Evolutionary conservation across 1,140 invertebrate species (phyloP).

Genomic region (Parasteatoda tepidariorum): DNA sequence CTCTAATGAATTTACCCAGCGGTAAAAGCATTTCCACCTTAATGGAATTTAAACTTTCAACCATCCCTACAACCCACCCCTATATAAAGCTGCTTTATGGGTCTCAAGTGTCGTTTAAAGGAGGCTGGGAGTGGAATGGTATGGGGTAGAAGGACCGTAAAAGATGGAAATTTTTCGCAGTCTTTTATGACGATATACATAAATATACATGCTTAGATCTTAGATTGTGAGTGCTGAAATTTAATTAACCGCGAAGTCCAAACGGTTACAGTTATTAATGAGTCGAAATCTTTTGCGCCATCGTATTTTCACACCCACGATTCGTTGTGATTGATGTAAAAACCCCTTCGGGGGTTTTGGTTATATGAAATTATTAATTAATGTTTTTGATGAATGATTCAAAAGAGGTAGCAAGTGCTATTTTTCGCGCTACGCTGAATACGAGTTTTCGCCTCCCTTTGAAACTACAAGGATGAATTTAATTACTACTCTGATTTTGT

Average conservation of each 20-base stretch:
- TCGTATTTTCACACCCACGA: conserved; percentile 1
- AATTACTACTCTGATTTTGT: too few relatives aligned
- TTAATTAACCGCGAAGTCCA: conserved; percentile 57
- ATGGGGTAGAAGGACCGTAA: not conserved
- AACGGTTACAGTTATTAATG: conserved; percentile 53
- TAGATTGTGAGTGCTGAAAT: not conserved
- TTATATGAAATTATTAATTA: conserved; percentile 5
- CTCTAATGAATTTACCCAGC: conserved; percentile 47
- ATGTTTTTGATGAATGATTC: not conserved
- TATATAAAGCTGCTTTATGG: conserved; percentile 33
- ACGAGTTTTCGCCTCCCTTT: too few relatives aligned
- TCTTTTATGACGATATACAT: conserved; percentile 46
- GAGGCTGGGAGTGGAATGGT: not conserved
- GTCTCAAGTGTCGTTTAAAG: conserved; percentile 49
- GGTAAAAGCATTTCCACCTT: conserved; percentile 57
- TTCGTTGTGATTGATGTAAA: conserved; percentile 41
- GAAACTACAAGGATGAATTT: too few relatives aligned
- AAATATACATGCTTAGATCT: conserved; percentile 19
- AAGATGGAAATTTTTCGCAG: conserved; percentile 37
- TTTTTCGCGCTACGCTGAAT: conserved; percentile 6
- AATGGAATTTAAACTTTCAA: conserved; percentile 55
- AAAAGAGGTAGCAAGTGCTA: not conserved
- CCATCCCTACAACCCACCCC: not conserved
- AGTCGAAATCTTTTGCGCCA: conserved; percentile 13
- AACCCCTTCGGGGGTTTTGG: not conserved